Evolutionary conservation across 1,140 invertebrate species (phyloP).

Genomic region (Calephelis nemesis): DNA sequence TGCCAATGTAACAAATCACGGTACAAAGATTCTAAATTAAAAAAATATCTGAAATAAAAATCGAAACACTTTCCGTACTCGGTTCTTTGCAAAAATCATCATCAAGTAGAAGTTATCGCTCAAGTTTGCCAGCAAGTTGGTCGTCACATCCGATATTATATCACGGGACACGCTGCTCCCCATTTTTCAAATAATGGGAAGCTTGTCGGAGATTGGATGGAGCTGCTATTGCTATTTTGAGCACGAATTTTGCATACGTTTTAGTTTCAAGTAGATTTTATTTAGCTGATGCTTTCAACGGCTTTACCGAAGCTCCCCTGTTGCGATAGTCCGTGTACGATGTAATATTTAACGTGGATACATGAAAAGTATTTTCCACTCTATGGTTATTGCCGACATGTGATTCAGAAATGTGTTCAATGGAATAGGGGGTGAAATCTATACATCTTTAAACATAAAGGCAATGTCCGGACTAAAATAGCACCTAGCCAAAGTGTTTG

Average conservation of each 20-base stretch:
- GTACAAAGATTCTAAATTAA: neutral
- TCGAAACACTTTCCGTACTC: neutral
- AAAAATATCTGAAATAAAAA: neutral
- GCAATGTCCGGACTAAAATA: no score
- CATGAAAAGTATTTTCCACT: conserved; percentile 5
- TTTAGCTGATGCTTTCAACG: conserved; percentile 37
- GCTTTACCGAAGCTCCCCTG: conserved; percentile 23
- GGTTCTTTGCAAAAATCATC: neutral
- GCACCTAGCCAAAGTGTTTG: no score
- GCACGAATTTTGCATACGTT: conserved; percentile 52
- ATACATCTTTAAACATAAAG: no score
- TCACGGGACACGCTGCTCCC: conserved; percentile 40
- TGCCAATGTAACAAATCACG: no score
- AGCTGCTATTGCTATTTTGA: conserved; percentile 41
- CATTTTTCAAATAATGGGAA: conserved; percentile 44
- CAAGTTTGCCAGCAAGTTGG: conserved; percentile 37
- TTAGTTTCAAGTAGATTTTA: conserved; percentile 43
- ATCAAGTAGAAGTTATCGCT: neutral
- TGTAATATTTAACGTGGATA: conserved; percentile 20
- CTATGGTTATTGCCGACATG: neutral
- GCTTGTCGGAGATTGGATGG: conserved; percentile 46
- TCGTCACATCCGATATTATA: conserved; percentile 45
- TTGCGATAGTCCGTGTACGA: neutral
- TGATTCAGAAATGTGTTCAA: no score
- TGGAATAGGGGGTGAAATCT: no score